Evolutionary conservation across 2,797 vertebrate species (phyloP).

Genomic region (Orestias chungarensis): DNA sequence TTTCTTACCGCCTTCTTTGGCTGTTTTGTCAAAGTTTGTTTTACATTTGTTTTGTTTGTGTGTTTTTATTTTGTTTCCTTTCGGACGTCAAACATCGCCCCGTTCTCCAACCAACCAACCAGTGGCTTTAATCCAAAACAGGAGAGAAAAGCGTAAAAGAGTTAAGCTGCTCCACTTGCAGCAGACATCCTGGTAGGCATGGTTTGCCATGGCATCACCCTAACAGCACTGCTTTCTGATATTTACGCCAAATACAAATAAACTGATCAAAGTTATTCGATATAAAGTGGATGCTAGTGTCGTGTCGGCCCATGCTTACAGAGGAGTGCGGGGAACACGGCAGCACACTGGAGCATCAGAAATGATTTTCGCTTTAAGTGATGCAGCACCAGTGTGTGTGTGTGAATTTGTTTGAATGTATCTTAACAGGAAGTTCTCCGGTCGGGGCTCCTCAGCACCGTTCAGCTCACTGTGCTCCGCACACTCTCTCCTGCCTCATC

Average conservation of each 20-base stretch:
- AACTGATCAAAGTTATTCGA: neutral
- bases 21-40: slow-evolving; percentile 14
- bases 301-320: neutral
- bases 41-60: neutral
- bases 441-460: slow-evolving; percentile 40
- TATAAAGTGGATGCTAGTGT: neutral
- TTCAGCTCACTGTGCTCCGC: slow-evolving; percentile 17
- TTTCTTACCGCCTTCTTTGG: slow-evolving; percentile 36
- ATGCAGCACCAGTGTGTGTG: slow-evolving; percentile 13
- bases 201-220: neutral
- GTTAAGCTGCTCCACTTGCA: slow-evolving; percentile 1
- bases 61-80: neutral
- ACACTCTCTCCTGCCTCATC: neutral
- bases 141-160: slow-evolving; percentile 9
- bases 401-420: slow-evolving; percentile 65
- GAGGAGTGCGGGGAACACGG: no score
- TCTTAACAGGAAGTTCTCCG: slow-evolving; percentile 57
- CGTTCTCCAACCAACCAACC: slow-evolving; percentile 5
- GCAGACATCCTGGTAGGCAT: neutral
- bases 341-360: neutral
- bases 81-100: slow-evolving; percentile 55
- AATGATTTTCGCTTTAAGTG: neutral
- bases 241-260: neutral
- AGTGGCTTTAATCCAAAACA: slow-evolving; percentile 1
- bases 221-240: neutral